These are phyloP conservation scores for Amblyraja radiata DNA, from an alignment of 2,797 vertebrate genomes.

Conservation along the genomic window DNA sequence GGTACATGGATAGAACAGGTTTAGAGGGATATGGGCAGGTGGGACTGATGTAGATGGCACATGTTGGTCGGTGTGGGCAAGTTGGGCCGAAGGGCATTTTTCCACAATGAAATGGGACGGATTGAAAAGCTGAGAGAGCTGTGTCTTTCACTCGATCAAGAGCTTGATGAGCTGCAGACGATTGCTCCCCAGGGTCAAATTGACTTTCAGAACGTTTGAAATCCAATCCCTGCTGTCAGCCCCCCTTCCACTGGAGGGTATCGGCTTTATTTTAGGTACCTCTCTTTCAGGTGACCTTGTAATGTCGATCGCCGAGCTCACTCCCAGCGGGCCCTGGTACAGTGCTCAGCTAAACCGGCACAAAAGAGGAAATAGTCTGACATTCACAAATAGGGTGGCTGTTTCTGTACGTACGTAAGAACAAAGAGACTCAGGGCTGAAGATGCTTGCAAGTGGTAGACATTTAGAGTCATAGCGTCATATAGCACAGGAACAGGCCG, in stretches of 20 bases:
- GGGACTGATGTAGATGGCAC: too few species aligned
- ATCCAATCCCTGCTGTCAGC: neutral
- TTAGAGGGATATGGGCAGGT: too few species aligned
- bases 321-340: neutral
- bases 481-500: too few species aligned
- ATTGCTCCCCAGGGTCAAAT: neutral
- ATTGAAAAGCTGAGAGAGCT: neutral
- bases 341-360: conserved; percentile 2
- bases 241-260: conserved; percentile 10
- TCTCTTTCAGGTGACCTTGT: conserved; percentile 28
- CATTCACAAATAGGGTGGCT: neutral
- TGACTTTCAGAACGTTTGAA: conserved; percentile 17
- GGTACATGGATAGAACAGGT: too few species aligned
- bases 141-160: neutral
- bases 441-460: too few species aligned
- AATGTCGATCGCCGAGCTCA: neutral
- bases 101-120: neutral
- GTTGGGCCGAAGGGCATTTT: too few species aligned
- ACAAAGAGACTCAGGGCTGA: too few species aligned
- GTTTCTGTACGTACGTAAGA: neutral
- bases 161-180: neutral
- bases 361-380: neutral
- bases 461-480: too few species aligned
- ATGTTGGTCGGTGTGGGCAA: too few species aligned
- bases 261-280: conserved; percentile 31